Conservation (phyloP, 2,797 vertebrate species). For the Phyllotis vaccarum region DNA sequence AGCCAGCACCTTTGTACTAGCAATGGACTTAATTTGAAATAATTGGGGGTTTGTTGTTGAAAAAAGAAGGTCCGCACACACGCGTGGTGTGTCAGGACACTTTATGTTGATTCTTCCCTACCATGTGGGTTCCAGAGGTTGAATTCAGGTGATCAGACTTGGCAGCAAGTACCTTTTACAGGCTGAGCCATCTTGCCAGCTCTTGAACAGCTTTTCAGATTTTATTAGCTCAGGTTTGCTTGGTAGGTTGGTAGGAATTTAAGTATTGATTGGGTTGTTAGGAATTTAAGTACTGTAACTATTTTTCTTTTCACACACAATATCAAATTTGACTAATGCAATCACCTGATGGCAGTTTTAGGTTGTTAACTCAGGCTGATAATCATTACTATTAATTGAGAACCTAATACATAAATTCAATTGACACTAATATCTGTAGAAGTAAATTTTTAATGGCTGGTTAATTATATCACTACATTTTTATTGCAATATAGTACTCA, state of each 20-base stretch:
- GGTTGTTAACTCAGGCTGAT: not conserved
- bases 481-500: slow-evolving; percentile 93
- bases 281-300: too few relatives aligned
- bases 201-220: not conserved
- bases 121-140: not conserved
- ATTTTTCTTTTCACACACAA: not conserved
- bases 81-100: not conserved
- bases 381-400: not conserved
- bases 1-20: not conserved
- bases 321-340: not conserved
- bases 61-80: not conserved
- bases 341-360: not conserved
- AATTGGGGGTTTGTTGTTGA: not conserved
- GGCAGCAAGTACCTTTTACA: not conserved
- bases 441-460: slow-evolving; percentile 92
- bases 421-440: slow-evolving; percentile 85
- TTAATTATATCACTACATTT: slow-evolving; percentile 93
- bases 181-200: not conserved
- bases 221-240: not conserved
- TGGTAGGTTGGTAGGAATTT: not conserved
- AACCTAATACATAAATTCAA: slow-evolving; percentile 71
- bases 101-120: not conserved
- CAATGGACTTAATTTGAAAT: not conserved
- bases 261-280: not conserved
- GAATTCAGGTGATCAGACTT: not conserved